Base-by-base conservation (phyloP, 2,113 vertebrate species). In the Lepisosteus oculatus region DNA sequence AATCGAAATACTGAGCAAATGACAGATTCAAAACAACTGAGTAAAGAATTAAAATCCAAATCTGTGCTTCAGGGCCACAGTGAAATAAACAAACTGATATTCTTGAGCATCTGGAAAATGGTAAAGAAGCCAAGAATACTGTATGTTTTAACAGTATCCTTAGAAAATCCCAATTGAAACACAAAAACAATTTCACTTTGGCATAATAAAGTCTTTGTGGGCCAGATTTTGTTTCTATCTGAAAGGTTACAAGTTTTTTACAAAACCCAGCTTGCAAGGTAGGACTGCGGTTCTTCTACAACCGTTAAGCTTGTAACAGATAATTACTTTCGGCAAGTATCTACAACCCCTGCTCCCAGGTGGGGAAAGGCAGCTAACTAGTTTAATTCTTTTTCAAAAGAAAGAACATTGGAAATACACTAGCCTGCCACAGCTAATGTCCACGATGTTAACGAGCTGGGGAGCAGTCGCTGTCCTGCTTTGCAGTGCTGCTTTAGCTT, bases 251-350 rank as follows among this genome's bases (percentile, higher is more conserved):
- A 71, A 68, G 61, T 45, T 67, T 9, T 14, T 74, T 64, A 63
- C 43, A 15, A 29, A 47, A 51, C 61, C 71, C 67, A 56, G 77
- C 62, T 75, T 67, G 71, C 65, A 69, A 72, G 69, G 72, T 81
- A 68, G 73, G 57, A 71, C 66, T 3, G 61, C 13, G 66, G 83
- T 85, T 89, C 82, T 84, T 68, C 79, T 77, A 82, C 74, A 82
- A 87, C 88, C 76, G 43, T 73, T 85, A 68, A 76, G 77, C 79
- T 76, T 83, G 80, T 85, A 85, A 78, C 78, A 73, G 73, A 79
- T 71, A 75, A 75, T 81, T 69, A 74, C 74, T 77, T 71, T 71
- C 73, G 73, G 80, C 80, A 77, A 74, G 77, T 75, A 76, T 83
- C 75, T 85, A 81, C 88, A 86, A 86, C 82, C 86, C 63, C 57